These are phyloP conservation scores for Drosophila parvula DNA, from an alignment of 1,140 invertebrate species.

Conservation along the genomic window DNA sequence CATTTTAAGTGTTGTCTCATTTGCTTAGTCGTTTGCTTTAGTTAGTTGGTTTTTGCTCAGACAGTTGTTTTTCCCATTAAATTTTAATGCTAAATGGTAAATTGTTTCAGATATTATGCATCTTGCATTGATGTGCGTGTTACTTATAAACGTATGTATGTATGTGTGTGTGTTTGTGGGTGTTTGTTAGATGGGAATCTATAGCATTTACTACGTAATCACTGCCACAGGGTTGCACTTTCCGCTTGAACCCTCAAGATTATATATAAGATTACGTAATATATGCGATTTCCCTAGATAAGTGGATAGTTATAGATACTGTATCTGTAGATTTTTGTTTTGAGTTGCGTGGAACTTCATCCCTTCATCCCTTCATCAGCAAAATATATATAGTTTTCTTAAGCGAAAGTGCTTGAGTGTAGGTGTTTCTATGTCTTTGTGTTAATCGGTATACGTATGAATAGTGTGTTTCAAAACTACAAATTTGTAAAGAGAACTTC, in stretches of 20 bases:
- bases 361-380: conserved; percentile 29
- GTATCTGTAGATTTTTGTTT: conserved; percentile 38
- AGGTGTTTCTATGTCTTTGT: conserved; percentile 29
- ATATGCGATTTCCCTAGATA: neutral
- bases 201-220: neutral
- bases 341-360: conserved; percentile 73
- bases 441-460: conserved; percentile 35
- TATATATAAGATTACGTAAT: neutral
- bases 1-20: conserved; percentile 32
- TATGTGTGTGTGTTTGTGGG: conserved; percentile 15
- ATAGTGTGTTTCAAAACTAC: conserved; percentile 30
- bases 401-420: conserved; percentile 34
- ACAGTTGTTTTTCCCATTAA: conserved; percentile 55
- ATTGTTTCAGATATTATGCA: conserved; percentile 66
- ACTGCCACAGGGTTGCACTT: neutral
- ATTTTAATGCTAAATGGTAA: conserved; percentile 76
- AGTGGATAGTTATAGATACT: conserved; percentile 17
- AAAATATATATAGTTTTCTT: conserved; percentile 25
- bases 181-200: conserved; percentile 22
- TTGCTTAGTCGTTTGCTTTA: conserved; percentile 66
- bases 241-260: neutral
- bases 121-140: conserved; percentile 62
- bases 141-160: conserved; percentile 32
- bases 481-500: neutral
- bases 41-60: conserved; percentile 77